A percentile compares a stretch with the other conserved stretches of the same genome.
These are phyloP conservation scores for Corella eumyota DNA, from an alignment of 23 tunicate species.

Conservation along the genomic window DNA sequence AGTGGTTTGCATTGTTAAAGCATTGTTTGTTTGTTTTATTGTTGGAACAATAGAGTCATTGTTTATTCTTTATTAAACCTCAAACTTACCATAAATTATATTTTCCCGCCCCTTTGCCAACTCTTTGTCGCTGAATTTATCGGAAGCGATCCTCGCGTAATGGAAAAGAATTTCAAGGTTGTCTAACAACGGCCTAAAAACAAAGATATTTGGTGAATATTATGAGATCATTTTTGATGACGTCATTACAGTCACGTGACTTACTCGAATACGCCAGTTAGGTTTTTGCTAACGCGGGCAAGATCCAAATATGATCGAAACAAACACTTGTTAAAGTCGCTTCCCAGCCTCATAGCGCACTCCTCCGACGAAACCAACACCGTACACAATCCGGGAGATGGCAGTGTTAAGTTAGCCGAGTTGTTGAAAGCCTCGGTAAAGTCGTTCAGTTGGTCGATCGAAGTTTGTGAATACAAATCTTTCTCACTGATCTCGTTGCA, in stretches of 20 bases:
- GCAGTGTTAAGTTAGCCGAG: not conserved
- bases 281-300: not conserved
- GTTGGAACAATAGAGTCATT: no score
- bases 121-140: no score
- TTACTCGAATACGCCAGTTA: no score
- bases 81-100: slow-evolving; percentile 1
- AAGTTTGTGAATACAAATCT: not conserved
- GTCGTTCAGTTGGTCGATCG: not conserved
- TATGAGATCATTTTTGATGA: no score
- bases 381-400: slow-evolving; percentile 9
- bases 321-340: slow-evolving; percentile 5
- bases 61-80: no score
- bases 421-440: not conserved
- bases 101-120: not conserved
- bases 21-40: no score
- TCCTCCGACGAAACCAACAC: not conserved
- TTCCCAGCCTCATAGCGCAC: not conserved
- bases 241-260: no score
- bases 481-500: slow-evolving; percentile 9
- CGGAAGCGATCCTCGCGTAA: slow-evolving; percentile 2
- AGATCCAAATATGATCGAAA: slow-evolving; percentile 6
- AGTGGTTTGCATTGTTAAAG: no score
- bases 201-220: no score
- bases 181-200: no score
- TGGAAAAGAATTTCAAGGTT: not conserved